phyloP scores from a whole-genome alignment of 2,797 vertebrate species.

The Telmatherina bonti region DNA sequence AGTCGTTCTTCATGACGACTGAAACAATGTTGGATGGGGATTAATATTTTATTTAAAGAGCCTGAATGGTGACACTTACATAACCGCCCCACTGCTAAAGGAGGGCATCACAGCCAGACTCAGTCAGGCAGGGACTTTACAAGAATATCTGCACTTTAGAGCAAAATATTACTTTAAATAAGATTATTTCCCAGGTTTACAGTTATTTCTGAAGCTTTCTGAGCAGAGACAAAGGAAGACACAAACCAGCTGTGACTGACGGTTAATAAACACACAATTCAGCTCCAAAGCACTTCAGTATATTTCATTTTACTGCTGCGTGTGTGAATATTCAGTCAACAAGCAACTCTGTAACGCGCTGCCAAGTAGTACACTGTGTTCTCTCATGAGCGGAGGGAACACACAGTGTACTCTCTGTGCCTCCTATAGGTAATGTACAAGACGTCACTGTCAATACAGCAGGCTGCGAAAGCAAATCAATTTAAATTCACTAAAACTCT shows the following conservation, averaged over 20 bases:
- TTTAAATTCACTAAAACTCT: neutral
- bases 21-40: constrained; percentile 23
- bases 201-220: neutral
- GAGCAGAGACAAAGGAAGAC: constrained; percentile 23
- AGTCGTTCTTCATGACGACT: neutral
- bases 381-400: constrained; percentile 36
- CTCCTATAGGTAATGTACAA: constrained; percentile 44
- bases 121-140: neutral
- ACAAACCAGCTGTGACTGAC: neutral
- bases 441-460: neutral
- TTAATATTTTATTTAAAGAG: constrained; percentile 52
- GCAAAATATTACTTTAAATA: rapidly evolving
- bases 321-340: neutral
- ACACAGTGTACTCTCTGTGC: constrained; percentile 49
- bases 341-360: constrained; percentile 10
- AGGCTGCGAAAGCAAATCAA: neutral
- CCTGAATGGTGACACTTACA: constrained; percentile 57
- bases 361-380: constrained; percentile 73
- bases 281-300: neutral
- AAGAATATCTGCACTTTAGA: neutral
- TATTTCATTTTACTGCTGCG: neutral
- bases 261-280: neutral
- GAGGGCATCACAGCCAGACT: constrained; percentile 5
- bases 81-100: constrained; percentile 54
- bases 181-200: neutral